Conservation (phyloP, 2,888 invertebrate species). For the Andrena bucephala region DNA sequence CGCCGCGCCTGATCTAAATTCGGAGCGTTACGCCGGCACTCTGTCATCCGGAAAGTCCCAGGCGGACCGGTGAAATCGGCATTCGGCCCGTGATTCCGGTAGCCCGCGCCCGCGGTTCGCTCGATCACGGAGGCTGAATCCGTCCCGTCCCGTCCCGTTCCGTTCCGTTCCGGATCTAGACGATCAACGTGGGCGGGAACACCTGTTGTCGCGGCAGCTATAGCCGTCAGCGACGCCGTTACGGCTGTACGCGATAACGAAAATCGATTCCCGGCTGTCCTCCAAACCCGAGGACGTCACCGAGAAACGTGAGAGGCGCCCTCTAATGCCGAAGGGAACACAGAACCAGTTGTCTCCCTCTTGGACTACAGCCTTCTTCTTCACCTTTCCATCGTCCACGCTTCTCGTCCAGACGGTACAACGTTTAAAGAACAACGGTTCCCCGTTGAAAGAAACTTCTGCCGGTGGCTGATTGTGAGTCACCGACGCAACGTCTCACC, state of each 20-base stretch:
- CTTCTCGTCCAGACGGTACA: too few species aligned
- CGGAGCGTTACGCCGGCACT: conserved; percentile 55
- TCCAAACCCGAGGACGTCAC: conserved; percentile 57
- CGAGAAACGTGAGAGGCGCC: conserved; percentile 39
- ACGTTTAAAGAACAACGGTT: too few species aligned
- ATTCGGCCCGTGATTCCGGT: conserved; percentile 16
- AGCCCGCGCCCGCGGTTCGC: conserved; percentile 3
- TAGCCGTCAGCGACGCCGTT: conserved; percentile 25
- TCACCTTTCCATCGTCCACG: not conserved
- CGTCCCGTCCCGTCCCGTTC: conserved; percentile 11
- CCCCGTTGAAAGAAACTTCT: too few species aligned
- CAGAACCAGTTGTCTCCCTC: conserved; percentile 7
- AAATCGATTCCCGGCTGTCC: conserved; percentile 49
- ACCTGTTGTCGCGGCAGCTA: conserved; percentile 54
- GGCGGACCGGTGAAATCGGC: conserved; percentile 50
- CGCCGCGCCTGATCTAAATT: conserved; percentile 38
- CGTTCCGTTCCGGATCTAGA: conserved; percentile 33
- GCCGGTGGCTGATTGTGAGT: too few species aligned
- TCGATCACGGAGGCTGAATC: conserved; percentile 29
- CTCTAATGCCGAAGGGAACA: conserved; percentile 28
- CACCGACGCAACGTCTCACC: too few species aligned
- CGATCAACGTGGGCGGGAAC: conserved; percentile 19
- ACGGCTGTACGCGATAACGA: conserved; percentile 35
- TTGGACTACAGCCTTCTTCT: not conserved
- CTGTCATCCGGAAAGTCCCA: conserved; percentile 75